These are phyloP conservation scores for Ischnura elegans DNA, from an alignment of 2,888 invertebrate genomes.

Conservation along the genomic window DNA sequence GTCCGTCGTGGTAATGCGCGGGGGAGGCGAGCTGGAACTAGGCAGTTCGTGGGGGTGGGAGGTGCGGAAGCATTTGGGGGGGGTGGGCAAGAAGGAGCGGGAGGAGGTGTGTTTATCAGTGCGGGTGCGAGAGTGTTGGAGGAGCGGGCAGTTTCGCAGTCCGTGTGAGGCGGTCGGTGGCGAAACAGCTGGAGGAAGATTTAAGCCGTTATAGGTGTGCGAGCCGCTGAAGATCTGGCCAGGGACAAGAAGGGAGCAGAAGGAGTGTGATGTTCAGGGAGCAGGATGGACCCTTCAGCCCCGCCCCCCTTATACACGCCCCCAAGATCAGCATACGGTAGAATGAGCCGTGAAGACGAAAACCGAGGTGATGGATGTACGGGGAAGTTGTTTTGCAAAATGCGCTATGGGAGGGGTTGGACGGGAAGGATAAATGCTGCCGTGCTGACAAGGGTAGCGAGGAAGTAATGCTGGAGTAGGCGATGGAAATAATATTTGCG, in stretches of 20 bases:
- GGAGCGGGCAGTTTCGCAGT: neutral
- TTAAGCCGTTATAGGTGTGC: slow-evolving; percentile 20
- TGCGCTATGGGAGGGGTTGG: neutral
- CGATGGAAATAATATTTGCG: neutral
- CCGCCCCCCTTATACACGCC: neutral
- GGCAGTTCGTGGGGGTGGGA: neutral
- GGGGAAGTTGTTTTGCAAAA: slow-evolving; percentile 21
- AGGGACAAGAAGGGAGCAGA: neutral
- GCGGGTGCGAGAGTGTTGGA: neutral
- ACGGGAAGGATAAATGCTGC: neutral
- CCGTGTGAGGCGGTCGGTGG: neutral
- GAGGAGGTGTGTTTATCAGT: neutral
- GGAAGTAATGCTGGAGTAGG: neutral
- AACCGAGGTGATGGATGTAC: slow-evolving; percentile 11
- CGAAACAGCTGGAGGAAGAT: neutral
- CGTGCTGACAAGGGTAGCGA: neutral
- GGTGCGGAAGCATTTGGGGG: neutral
- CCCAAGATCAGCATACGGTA: neutral
- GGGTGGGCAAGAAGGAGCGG: neutral
- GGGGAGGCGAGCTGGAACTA: neutral
- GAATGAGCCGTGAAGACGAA: neutral
- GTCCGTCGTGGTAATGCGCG: neutral
- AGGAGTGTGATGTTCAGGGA: neutral
- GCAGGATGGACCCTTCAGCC: neutral
- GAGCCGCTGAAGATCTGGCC: too few relatives aligned